Conservation (phyloP, 2,113 vertebrate genomes). For the Alces alces region DNA sequence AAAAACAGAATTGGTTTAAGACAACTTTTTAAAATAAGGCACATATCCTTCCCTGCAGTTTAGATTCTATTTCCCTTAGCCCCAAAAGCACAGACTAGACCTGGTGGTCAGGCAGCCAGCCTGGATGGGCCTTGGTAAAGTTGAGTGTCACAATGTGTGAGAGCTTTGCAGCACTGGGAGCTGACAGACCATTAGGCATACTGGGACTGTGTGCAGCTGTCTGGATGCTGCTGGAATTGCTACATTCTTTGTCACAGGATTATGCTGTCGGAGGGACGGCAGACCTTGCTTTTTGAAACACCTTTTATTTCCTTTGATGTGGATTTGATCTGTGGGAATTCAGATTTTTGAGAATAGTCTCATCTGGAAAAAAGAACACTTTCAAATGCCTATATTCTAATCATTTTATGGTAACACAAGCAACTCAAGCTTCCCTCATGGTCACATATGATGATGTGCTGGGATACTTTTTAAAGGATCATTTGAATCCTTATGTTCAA, state of each 20-base stretch:
- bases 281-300: constrained; percentile 40
- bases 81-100: background rate
- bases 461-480: constrained; percentile 1
- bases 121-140: background rate
- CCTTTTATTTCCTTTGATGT: constrained; percentile 50
- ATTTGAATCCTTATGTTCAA: constrained; percentile 33
- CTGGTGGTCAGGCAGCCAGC: background rate
- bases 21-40: background rate
- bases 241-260: constrained; percentile 24
- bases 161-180: background rate
- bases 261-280: background rate
- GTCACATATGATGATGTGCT: background rate
- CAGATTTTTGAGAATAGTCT: constrained; percentile 43
- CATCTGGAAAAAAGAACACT: background rate
- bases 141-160: background rate
- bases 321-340: constrained; percentile 45
- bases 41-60: constrained; percentile 6
- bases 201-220: background rate
- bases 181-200: constrained; percentile 20
- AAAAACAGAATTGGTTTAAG: constrained; percentile 46
- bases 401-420: background rate
- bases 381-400: background rate
- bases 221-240: background rate
- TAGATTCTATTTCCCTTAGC: background rate
- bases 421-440: background rate